These are phyloP conservation scores for Lasioglossum marginatum DNA, from an alignment of 2,888 invertebrate genomes.

Conservation along the genomic window DNA sequence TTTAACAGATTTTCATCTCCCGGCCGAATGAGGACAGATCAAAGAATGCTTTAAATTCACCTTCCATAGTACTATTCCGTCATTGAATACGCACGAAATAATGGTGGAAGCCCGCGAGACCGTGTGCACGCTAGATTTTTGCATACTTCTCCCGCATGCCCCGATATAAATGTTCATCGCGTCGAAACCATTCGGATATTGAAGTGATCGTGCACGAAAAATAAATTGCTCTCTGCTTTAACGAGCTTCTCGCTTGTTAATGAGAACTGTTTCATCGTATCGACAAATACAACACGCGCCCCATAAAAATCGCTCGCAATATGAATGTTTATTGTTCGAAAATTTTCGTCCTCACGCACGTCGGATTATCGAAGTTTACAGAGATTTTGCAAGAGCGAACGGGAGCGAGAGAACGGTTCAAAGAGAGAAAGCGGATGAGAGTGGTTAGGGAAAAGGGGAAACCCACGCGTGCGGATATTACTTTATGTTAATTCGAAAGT, in stretches of 20 bases:
- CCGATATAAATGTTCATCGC: constrained; percentile 23
- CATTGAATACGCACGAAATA: constrained; percentile 8
- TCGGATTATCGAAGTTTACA: constrained; percentile 24
- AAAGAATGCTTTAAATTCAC: constrained; percentile 44
- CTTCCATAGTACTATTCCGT: constrained; percentile 4
- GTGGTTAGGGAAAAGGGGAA: background rate
- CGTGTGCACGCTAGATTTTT: background rate
- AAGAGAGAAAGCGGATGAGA: background rate
- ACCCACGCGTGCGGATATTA: constrained; percentile 4
- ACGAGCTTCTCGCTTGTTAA: constrained; percentile 19
- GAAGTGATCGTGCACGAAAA: constrained; percentile 25
- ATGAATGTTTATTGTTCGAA: constrained; percentile 3
- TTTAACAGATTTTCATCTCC: constrained; percentile 46
- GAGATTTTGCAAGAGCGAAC: background rate
- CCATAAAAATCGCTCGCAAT: constrained; percentile 19
- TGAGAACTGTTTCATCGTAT: constrained; percentile 19
- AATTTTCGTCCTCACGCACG: constrained; percentile 8
- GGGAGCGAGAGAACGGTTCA: background rate
- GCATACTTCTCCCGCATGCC: background rate
- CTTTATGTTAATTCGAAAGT: constrained; percentile 46
- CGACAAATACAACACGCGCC: background rate
- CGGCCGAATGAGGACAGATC: constrained; percentile 20
- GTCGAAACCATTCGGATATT: constrained; percentile 30
- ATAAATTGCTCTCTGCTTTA: constrained; percentile 36
- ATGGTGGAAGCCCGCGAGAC: background rate